Conservation (phyloP, 2,888 invertebrate species). For the Rhodophaea formosa region DNA sequence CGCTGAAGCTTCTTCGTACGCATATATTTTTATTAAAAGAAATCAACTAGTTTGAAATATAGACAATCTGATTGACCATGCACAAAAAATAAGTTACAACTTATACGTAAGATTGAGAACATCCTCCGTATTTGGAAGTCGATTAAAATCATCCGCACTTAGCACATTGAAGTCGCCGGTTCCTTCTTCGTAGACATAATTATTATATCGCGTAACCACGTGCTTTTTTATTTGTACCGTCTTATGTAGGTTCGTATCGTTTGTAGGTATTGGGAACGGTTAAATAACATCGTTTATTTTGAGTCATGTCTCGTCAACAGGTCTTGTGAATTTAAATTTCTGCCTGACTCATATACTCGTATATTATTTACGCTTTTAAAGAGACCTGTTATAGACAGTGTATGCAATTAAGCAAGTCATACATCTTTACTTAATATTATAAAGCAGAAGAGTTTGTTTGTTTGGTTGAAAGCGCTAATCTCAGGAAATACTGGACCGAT, state of each 20-base stretch:
- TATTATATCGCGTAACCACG: background rate
- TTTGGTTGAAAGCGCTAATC: no score
- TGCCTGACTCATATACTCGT: background rate
- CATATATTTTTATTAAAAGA: no score
- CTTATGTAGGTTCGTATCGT: background rate
- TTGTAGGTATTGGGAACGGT: slow-evolving; percentile 7
- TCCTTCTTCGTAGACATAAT: background rate
- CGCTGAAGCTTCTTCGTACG: no score
- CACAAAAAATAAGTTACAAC: no score
- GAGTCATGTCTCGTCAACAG: slow-evolving; percentile 3
- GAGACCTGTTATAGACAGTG: no score
- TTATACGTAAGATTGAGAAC: background rate
- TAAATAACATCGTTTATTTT: slow-evolving; percentile 4
- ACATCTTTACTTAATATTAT: no score
- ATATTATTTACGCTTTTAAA: background rate
- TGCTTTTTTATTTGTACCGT: background rate
- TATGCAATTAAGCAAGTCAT: no score
- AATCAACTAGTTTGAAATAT: no score
- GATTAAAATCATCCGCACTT: background rate
- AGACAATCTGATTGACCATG: no score
- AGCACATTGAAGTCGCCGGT: background rate
- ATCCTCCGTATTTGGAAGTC: background rate
- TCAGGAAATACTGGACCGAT: no score
- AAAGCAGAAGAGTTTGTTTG: no score
- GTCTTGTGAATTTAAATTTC: background rate